Evolutionary conservation across 2,797 vertebrate genomes (phyloP).

Genomic region (Diplodus sargus): DNA sequence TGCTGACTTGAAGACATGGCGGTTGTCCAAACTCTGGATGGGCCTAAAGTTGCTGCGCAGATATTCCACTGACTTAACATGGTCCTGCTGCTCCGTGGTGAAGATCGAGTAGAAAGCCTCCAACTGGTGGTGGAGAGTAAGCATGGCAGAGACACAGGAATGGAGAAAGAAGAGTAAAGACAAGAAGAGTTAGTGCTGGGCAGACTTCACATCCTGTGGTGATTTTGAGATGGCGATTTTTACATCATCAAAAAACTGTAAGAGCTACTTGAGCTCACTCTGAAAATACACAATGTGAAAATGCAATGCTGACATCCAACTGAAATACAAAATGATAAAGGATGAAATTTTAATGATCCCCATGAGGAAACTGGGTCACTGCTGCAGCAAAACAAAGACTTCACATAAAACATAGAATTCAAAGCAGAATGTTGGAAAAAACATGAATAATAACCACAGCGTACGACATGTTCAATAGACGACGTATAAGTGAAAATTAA

Average conservation of each 20-base stretch:
- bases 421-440: conserved; percentile 13
- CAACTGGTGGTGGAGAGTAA: conserved; percentile 81
- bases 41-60: conserved; percentile 97
- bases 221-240: neutral
- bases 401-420: conserved; percentile 22
- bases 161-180: neutral
- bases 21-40: conserved; percentile 89
- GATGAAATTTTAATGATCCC: conserved; percentile 43
- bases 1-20: conserved; percentile 92
- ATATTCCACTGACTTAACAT: conserved; percentile 97
- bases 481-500: neutral
- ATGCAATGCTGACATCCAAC: conserved; percentile 3
- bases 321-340: conserved; percentile 32
- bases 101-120: conserved; percentile 99
- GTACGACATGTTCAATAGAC: neutral
- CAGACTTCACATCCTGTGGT: neutral
- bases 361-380: conserved; percentile 36
- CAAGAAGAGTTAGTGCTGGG: conserved; percentile 4
- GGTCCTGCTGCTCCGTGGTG: conserved; percentile 98
- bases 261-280: neutral
- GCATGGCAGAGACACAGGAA: conserved; percentile 8
- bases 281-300: conserved; percentile 11
- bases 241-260: neutral
- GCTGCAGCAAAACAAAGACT: conserved; percentile 25
- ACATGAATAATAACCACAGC: conserved; percentile 3